phyloP scores from a whole-genome alignment of 2,888 invertebrate species.

The Cantharis lateralis region DNA sequence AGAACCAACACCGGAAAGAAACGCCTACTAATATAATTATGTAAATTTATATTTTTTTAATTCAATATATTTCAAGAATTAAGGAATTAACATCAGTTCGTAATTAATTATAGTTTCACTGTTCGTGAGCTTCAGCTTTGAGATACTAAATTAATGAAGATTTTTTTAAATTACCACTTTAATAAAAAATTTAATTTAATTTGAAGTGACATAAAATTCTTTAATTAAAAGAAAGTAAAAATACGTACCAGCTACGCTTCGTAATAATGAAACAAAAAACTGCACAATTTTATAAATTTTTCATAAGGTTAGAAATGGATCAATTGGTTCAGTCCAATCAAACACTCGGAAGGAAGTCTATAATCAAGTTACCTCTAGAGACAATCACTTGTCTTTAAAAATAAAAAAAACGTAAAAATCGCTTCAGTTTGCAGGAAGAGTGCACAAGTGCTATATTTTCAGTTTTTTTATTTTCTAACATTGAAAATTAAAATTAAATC shows the following conservation, averaged over 20 bases:
- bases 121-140: not conserved
- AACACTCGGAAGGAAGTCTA: slow-evolving; percentile 23
- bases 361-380: slow-evolving; percentile 26
- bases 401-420: slow-evolving; percentile 6
- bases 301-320: slow-evolving; percentile 14
- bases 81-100: too few relatives aligned
- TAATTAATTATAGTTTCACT: too few relatives aligned
- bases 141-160: not conserved
- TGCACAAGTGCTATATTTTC: not conserved
- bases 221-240: not conserved
- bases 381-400: slow-evolving; percentile 23
- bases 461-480: not conserved
- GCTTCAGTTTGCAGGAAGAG: not conserved
- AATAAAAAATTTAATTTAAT: not conserved
- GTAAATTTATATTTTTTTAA: slow-evolving; percentile 13
- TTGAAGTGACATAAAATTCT: not conserved
- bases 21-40: slow-evolving; percentile 11
- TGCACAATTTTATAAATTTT: slow-evolving; percentile 20
- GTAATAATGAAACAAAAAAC: not conserved
- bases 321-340: slow-evolving; percentile 28
- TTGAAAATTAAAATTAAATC: not conserved
- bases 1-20: slow-evolving; percentile 21
- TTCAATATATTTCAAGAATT: not conserved
- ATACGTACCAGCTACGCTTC: not conserved
- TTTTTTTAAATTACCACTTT: not conserved